Conservation (phyloP, 1,140 invertebrate species). For the Ganaspis sp. region DNA sequence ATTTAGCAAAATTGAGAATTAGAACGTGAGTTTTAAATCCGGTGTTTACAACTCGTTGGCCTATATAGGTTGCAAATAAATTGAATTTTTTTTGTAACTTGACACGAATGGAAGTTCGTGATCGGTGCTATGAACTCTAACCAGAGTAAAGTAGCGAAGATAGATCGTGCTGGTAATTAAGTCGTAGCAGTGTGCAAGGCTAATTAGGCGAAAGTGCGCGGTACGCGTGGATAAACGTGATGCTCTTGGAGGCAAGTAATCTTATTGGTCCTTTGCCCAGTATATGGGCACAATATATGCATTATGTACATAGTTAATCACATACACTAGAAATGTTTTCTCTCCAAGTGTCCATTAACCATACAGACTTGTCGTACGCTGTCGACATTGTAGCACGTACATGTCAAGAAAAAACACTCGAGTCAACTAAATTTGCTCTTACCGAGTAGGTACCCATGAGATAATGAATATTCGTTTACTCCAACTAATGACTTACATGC, state of each 20-base stretch:
- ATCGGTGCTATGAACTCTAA: constrained; percentile 6
- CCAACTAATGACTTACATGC: not conserved
- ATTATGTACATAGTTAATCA: not conserved
- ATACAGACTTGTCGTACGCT: not conserved
- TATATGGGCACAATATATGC: constrained; percentile 7
- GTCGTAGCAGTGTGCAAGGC: constrained; percentile 54
- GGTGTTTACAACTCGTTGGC: not conserved
- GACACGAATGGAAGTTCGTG: constrained; percentile 10
- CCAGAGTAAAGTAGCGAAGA: constrained; percentile 36
- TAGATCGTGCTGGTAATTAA: constrained; percentile 57
- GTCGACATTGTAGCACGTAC: not conserved
- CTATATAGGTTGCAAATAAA: constrained; percentile 19
- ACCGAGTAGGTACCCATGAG: not conserved
- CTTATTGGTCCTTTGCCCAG: constrained; percentile 6
- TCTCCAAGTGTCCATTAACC: constrained; percentile 10
- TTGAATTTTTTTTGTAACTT: not conserved
- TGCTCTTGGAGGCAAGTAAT: constrained; percentile 35
- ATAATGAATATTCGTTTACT: constrained; percentile 1
- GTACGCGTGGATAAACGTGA: constrained; percentile 55
- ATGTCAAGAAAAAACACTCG: not conserved
- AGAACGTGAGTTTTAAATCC: not conserved
- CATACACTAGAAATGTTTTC: constrained; percentile 28
- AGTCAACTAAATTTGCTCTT: constrained; percentile 7
- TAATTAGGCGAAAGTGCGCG: constrained; percentile 57
- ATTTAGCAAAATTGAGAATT: not conserved